Percentiles rank a stretch among this genome's conserved stretches.
These are phyloP conservation scores for Microctenopoma lineatum DNA, from an alignment of 2,797 vertebrate genomes.

Conservation along the genomic window DNA sequence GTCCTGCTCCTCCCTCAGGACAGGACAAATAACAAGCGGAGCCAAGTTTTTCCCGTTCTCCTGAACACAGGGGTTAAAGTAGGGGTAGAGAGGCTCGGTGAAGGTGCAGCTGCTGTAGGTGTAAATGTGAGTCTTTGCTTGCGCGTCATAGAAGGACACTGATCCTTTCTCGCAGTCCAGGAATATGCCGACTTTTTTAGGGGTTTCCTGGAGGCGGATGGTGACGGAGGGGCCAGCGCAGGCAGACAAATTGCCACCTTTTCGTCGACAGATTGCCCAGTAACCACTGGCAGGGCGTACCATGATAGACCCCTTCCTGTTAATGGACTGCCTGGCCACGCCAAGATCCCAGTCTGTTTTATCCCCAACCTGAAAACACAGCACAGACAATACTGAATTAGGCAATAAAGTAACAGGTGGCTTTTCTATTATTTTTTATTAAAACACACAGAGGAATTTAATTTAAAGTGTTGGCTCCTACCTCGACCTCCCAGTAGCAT, in stretches of 20 bases:
- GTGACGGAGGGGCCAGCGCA: slow-evolving; percentile 53
- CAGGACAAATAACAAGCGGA: slow-evolving; percentile 67
- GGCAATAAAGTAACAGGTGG: neutral
- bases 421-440: too few species aligned
- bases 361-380: slow-evolving; percentile 55
- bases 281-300: slow-evolving; percentile 72
- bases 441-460: neutral
- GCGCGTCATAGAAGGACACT: slow-evolving; percentile 76
- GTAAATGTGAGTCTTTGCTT: slow-evolving; percentile 70
- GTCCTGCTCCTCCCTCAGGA: neutral
- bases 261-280: slow-evolving; percentile 76
- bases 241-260: slow-evolving; percentile 64
- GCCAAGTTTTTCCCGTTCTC: slow-evolving; percentile 67
- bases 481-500: slow-evolving; percentile 81
- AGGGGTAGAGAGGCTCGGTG: slow-evolving; percentile 67
- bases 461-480: slow-evolving; percentile 22
- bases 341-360: slow-evolving; percentile 86
- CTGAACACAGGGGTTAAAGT: slow-evolving; percentile 76
- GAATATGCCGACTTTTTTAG: slow-evolving; percentile 70
- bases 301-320: slow-evolving; percentile 77
- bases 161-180: slow-evolving; percentile 71
- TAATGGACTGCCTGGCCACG: slow-evolving; percentile 77
- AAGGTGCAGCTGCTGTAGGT: slow-evolving; percentile 67
- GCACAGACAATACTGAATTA: neutral
- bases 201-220: slow-evolving; percentile 50